These are phyloP conservation scores for Eilema depressum DNA, from an alignment of 2,888 invertebrate species.

Conservation along the genomic window DNA sequence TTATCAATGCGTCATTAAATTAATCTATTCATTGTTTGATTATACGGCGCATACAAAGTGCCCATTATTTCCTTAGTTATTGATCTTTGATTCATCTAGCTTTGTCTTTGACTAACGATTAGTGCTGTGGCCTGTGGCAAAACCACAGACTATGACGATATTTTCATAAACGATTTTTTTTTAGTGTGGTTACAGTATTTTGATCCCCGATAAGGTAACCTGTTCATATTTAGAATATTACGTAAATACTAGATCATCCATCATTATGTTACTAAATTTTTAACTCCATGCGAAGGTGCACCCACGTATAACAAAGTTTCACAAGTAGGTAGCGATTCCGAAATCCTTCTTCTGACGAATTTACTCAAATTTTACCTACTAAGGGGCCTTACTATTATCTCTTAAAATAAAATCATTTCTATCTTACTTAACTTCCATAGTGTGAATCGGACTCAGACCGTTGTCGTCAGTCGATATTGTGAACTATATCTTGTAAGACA, in stretches of 20 bases:
- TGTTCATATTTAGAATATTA: not conserved
- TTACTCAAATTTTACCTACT: not conserved
- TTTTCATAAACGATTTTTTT: not conserved
- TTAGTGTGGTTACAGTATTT: not conserved
- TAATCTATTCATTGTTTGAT: constrained; percentile 32
- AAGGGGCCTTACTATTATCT: too few relatives aligned
- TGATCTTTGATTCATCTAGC: constrained; percentile 16
- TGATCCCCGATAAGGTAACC: not conserved
- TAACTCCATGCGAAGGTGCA: not conserved
- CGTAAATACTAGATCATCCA: not conserved
- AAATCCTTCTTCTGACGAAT: not conserved
- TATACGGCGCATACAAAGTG: constrained; percentile 29
- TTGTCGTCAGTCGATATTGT: too few relatives aligned
- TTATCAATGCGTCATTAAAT: constrained; percentile 24
- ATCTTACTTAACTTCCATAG: too few relatives aligned
- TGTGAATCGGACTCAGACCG: too few relatives aligned
- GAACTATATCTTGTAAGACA: too few relatives aligned
- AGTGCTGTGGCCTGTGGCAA: not conserved
- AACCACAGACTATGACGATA: constrained; percentile 11
- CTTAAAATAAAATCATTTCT: too few relatives aligned
- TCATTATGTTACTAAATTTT: not conserved
- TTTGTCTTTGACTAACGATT: constrained; percentile 24
- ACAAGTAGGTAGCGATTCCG: not conserved
- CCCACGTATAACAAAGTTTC: not conserved
- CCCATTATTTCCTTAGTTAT: constrained; percentile 19